These are phyloP conservation scores for Pseudonaja textilis DNA, from an alignment of 2,113 vertebrate genomes.

Conservation along the genomic window DNA sequence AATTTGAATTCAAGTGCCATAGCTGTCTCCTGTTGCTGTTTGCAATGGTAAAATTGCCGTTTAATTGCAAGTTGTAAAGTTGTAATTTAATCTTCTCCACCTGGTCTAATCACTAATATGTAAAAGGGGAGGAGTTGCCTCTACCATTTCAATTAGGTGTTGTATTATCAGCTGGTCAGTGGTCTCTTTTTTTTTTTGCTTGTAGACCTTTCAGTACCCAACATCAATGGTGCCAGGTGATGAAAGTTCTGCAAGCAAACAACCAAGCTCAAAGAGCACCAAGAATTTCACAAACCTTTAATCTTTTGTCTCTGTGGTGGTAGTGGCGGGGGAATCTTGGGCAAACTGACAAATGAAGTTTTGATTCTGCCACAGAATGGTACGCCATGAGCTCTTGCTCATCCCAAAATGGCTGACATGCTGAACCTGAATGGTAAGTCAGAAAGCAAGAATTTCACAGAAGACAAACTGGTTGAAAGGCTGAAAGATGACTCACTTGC, in stretches of 20 bases:
- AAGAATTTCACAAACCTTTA: neutral
- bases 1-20: neutral
- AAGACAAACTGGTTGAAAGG: neutral
- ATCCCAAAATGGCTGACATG: neutral
- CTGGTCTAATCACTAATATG: neutral
- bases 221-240: neutral
- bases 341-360: neutral
- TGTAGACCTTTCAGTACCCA: neutral
- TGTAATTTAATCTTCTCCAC: neutral
- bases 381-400: neutral
- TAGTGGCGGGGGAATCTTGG: neutral
- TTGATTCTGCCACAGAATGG: neutral
- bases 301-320: neutral
- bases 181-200: neutral
- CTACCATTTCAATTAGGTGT: neutral
- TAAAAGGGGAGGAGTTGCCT: neutral
- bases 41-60: neutral
- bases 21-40: neutral
- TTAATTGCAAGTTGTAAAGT: neutral
- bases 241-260: neutral
- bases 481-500: neutral
- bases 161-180: neutral
- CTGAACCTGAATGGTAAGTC: neutral
- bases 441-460: neutral
- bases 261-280: neutral